These are phyloP conservation scores for Heliconius charithonia DNA, from an alignment of 2,888 invertebrate genomes.

Conservation along the genomic window DNA sequence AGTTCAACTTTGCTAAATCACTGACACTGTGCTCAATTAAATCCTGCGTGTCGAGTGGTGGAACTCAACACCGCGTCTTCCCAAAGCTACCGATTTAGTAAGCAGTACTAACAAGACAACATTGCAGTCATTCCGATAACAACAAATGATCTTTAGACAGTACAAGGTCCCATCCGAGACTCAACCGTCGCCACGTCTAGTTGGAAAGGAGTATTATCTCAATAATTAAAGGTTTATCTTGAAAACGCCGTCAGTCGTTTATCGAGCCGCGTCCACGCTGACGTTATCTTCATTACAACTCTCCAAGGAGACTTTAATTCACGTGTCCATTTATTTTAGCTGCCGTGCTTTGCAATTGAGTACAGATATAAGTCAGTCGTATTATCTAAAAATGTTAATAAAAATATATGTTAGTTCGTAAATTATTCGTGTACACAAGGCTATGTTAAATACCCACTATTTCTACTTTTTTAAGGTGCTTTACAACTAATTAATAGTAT, in stretches of 20 bases:
- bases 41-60: too few relatives aligned
- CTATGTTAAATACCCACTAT: not conserved
- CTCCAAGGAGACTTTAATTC: conserved; percentile 74
- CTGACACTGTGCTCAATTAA: too few relatives aligned
- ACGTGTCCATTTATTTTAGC: conserved; percentile 79
- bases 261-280: conserved; percentile 70
- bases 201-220: conserved; percentile 60
- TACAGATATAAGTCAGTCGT: conserved; percentile 28
- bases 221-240: conserved; percentile 78
- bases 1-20: too few relatives aligned
- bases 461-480: conserved; percentile 66
- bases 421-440: conserved; percentile 58
- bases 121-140: conserved; percentile 1
- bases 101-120: not conserved
- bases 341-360: conserved; percentile 53
- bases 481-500: conserved; percentile 71
- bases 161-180: conserved; percentile 30
- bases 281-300: conserved; percentile 80
- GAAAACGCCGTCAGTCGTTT: conserved; percentile 75
- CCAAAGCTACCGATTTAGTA: not conserved
- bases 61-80: too few relatives aligned
- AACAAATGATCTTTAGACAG: conserved; percentile 41
- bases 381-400: not conserved
- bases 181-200: conserved; percentile 31
- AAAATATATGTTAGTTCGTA: conserved; percentile 50